Evolutionary conservation across 2,888 invertebrate genomes (phyloP), one percentile per base, ranked within the genome.

Genomic region (Notodonta dromedarius): DNA sequence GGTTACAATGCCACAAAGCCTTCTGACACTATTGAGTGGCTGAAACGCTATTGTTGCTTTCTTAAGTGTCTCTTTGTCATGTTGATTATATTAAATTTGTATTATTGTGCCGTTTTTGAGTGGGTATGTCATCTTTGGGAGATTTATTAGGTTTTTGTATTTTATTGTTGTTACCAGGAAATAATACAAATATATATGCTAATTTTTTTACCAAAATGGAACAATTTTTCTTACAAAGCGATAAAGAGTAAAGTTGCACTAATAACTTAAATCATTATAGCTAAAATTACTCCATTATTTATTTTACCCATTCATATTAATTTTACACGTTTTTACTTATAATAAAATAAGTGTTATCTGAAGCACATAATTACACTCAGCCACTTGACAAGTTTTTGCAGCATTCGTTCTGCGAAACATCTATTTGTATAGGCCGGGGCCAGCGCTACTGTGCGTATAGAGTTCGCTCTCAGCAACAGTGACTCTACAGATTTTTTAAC

Each of bases 31-130:
- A 73, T 73, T 60, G 70, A 59, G n/a, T 61, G 55, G 56, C 44
- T 44, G 56, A 61, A 14, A 55, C 40, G 14, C 65, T 39, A 67
- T 74, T 74, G 76, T 74, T 46, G 5, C 56, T n/a, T 40, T 60
- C 61, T 59, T 54, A 59, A 65, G 66, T 62, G 65, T 56, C 58
- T 55, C 63, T 65, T 77, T 75, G 75, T 77, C 66, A 75, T 74
- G 77, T 67, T 69, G 74, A 75, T 71, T 51, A 60, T 67, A 70
- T 74, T 63, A 56, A 44, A 16, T 63, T 46, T 59, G 60, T 54
- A 66, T 53, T 59, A 63, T 48, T 57, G 57, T 63, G 35, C 53
- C 39, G 39, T 53, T 39, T 7, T 53, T 39, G 16, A 46, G 13
- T 46, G 12, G 46, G 46, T 46, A 48, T 7, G 14, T 8, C 16